These are phyloP conservation scores for Tyto alba DNA, from an alignment of 2,113 vertebrate genomes.

Conservation along the genomic window DNA sequence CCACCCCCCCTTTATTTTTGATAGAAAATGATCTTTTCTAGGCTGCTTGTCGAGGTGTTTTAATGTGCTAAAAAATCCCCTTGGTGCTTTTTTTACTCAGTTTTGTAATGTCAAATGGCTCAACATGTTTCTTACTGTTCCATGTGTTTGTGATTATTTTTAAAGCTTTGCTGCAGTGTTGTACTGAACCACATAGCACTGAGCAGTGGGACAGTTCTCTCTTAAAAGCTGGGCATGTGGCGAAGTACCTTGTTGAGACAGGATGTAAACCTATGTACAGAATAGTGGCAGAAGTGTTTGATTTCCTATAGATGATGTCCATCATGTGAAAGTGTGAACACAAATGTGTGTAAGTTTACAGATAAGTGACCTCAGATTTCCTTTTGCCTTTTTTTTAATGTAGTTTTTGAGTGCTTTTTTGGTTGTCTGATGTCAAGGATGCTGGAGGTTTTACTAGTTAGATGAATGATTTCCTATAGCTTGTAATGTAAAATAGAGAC, in stretches of 20 bases:
- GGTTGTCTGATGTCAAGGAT: background rate
- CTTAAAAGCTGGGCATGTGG: background rate
- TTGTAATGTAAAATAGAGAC: background rate
- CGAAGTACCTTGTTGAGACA: background rate
- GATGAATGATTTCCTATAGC: background rate
- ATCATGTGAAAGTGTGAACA: background rate
- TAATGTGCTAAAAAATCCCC: background rate
- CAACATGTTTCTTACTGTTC: background rate
- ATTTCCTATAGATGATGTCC: background rate
- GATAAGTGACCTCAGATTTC: background rate
- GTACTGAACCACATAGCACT: background rate
- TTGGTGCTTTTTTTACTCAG: background rate
- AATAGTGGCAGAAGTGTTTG: background rate
- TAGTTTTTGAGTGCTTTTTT: background rate
- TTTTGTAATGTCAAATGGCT: background rate
- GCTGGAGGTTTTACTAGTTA: background rate
- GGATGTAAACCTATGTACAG: background rate
- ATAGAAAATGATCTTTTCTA: background rate
- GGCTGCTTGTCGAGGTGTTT: background rate
- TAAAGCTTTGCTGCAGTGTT: background rate
- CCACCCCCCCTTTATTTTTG: background rate
- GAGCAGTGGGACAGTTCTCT: rapidly evolving
- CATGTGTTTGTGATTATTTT: conserved; percentile 17
- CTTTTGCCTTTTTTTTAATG: background rate
- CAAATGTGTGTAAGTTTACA: background rate